phyloP scores from a whole-genome alignment of 2,797 vertebrate genomes.

The Pseudocheirus occidentalis region DNA sequence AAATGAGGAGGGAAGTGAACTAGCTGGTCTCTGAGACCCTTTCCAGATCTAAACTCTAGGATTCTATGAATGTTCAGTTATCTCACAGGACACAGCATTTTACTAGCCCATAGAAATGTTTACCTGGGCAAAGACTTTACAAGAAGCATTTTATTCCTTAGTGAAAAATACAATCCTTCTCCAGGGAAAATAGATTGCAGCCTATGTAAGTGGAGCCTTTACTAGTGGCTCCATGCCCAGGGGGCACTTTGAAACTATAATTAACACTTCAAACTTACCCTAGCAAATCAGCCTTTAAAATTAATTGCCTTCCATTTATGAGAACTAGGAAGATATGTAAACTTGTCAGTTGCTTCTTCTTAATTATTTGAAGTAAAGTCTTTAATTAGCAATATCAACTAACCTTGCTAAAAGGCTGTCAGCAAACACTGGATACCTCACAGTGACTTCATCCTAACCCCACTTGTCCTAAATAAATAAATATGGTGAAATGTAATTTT shows the following conservation, averaged over 20 bases:
- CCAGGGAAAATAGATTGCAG: not conserved
- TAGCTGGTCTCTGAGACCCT: not conserved
- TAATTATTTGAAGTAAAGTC: conserved; percentile 71
- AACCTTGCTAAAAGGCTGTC: conserved; percentile 51
- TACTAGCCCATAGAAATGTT: conserved; percentile 41
- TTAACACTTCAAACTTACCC: conserved; percentile 69
- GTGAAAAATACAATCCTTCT: conserved; percentile 38
- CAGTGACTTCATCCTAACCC: conserved; percentile 27
- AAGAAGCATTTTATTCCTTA: conserved; percentile 35
- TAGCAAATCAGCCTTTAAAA: conserved; percentile 71
- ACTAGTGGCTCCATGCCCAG: conserved; percentile 17
- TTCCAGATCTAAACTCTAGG: not conserved
- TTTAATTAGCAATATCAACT: conserved; percentile 64
- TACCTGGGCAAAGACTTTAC: not conserved
- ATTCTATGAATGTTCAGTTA: conserved; percentile 36
- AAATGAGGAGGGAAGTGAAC: not conserved
- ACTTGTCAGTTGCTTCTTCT: conserved; percentile 48
- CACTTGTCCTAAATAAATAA: conserved; percentile 53
- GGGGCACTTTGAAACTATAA: conserved; percentile 62
- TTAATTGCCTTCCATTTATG: conserved; percentile 75
- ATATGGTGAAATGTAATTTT: conserved; percentile 40
- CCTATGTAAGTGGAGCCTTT: not conserved
- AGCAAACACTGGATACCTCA: conserved; percentile 3
- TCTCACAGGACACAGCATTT: conserved; percentile 19
- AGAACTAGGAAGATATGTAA: conserved; percentile 71